Evolutionary conservation across 2,797 vertebrate species (phyloP), one percentile per base, ranked within the genome.

Genomic region (Sciaenops ocellatus): DNA sequence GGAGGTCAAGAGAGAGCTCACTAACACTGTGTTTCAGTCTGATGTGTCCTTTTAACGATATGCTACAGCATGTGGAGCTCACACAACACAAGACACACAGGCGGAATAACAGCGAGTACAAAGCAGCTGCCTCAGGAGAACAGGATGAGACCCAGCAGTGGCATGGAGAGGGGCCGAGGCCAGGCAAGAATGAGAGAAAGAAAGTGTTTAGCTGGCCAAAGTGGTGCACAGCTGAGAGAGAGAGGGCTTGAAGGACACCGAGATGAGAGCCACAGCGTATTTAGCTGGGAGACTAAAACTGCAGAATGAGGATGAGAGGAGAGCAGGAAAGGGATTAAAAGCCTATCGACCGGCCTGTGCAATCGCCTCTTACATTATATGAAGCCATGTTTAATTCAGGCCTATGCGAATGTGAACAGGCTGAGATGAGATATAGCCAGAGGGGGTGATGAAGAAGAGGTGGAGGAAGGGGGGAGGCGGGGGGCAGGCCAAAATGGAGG

Each of bases 381-480:
- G 88, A 90, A 89, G 89, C 89, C 82, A 85, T 95, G 93, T 94
- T 94, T 94, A 93, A 94, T 93, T 93, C 92, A 85, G 80, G 67
- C 69, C 82, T 77, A 52, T 68, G 54, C 77, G n/a, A n/a, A n/a
- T 72, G 76, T 76, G 83, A 82, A 86, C 55, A 80, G 63, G 57
- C 73, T 56, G 57, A 84, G 85, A 89, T 78, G 85, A 88, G 81
- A 88, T 82, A 85, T 54, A 81, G 71, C 18, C 41, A 70, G 78
- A 48, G 51, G 62, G 47, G 61, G 64, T n/a, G 54, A 80, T 47
- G 73, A 73, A 55, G 60, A 69, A 63, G 61, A 64, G 48, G 41
- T 47, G 48, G 54, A 26, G 8, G 56, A 46, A 1, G 41, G 26
- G 60, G 28, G 10, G 16, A 52, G 41, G 11, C 62, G 42, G 42